Evolutionary conservation across 35 echinoderm and acorn worm species (phyloP), one percentile per base, ranked within the genome.

Genomic region (Apostichopus japonicus): DNA sequence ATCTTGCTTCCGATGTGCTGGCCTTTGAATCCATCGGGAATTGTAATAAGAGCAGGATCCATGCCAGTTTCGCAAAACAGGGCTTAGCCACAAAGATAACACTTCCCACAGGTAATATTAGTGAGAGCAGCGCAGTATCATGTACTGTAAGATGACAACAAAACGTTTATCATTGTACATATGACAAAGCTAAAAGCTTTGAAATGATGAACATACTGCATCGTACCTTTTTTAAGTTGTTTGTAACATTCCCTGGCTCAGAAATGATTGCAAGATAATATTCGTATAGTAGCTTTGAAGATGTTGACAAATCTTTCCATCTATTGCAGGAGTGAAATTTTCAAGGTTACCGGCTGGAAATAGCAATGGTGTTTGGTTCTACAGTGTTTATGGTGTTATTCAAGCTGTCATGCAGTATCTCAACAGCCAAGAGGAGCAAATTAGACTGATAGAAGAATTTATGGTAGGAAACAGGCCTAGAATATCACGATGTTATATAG

Each of bases 331-430:
- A 54, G 54, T 83, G 24, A 33, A 55, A 14, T 83, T 83, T 44
- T 13, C 79, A 13, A 52, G 51, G 51, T 17, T 83, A 52, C 79
- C 79, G 54, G 79, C 24, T 52, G 79, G 24, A 53, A 17, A 83
- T 67, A 10, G 11, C 79, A 55, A 44, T 4, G 79, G 79, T 53
- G 33, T 83, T 52, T 83, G 79, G 79, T 83, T 83, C 79, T 83
- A 83, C 51, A 83, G 79, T 55, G 79, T 83, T 52, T 83, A 83
- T 83, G 79, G 79, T 54, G 79, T 83, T 6, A 54, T 83, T n/a
- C 79, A 83, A 83, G 79, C 79, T 53, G 79, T 83, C 0, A 16
- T 83, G 79, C 79, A 83, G 15, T 83, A 83, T 54, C 8, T n/a
- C 79, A 83, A 15, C 44, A 54, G 23, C 51, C 79, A 82, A 19